Percentiles rank a stretch among this genome's conserved stretches.
Conservation (phyloP, 1,140 invertebrate species). For the Drosophila kepulauana region DNA sequence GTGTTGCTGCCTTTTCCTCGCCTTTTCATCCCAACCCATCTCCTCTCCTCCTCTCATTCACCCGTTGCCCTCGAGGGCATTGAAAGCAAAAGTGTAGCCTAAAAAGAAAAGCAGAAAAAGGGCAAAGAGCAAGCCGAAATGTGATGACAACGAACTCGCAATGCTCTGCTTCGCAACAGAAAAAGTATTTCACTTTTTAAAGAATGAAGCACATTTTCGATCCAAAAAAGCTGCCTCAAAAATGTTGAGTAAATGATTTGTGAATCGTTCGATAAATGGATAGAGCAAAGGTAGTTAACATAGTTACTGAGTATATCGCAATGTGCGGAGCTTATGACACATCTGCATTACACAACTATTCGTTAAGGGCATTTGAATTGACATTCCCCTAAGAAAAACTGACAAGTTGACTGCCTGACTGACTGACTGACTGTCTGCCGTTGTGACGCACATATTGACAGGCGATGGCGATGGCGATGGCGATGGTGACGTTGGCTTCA, state of each 20-base stretch:
- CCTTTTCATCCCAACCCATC: neutral
- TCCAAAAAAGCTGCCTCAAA: too few relatives aligned
- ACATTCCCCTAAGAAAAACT: slow-evolving; percentile 41
- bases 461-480: neutral
- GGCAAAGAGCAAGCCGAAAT: neutral
- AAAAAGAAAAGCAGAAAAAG: slow-evolving; percentile 19
- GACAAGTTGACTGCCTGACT: slow-evolving; percentile 43
- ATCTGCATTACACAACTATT: slow-evolving; percentile 5
- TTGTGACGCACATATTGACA: slow-evolving; percentile 42
- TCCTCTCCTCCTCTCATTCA: neutral
- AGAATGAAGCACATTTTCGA: too few relatives aligned
- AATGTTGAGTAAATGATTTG: too few relatives aligned
- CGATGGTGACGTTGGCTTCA: slow-evolving; percentile 25
- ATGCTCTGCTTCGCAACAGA: slow-evolving; percentile 6
- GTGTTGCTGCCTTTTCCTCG: slow-evolving; percentile 54
- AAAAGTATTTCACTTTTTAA: too few relatives aligned
- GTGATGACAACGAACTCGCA: neutral
- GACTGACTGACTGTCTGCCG: slow-evolving; percentile 15
- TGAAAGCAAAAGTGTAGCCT: slow-evolving; percentile 42
- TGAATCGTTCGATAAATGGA: too few relatives aligned
- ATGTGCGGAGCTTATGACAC: neutral
- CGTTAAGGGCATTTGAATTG: slow-evolving; percentile 33
- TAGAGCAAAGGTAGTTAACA: neutral
- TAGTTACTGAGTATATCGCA: neutral
- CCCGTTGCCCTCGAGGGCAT: slow-evolving; percentile 17